Conservation (phyloP, 2,797 vertebrate species). For the Sibirionetta formosa region DNA sequence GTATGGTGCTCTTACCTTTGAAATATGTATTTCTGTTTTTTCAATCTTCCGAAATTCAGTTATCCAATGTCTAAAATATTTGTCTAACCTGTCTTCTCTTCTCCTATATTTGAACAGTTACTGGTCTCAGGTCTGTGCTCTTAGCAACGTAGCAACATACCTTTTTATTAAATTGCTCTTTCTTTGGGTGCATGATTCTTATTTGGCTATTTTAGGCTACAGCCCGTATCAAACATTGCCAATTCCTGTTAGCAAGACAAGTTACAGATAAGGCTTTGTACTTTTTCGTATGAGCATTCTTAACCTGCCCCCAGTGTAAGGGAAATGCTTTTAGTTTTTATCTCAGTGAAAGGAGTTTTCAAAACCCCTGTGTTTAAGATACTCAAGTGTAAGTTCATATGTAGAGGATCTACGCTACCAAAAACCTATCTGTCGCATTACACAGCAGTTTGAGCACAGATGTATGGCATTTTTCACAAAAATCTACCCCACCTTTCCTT, state of each 20-base stretch:
- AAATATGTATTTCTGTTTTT: not conserved
- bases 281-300: rapidly evolving
- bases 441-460: not conserved
- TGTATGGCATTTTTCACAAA: not conserved
- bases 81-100: not conserved
- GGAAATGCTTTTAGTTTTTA: not conserved
- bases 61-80: not conserved
- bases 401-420: not conserved
- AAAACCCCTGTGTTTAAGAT: not conserved
- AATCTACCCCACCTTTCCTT: not conserved
- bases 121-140: not conserved
- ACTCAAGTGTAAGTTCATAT: rapidly evolving
- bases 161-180: not conserved
- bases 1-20: not conserved
- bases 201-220: not conserved
- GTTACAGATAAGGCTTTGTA: not conserved
- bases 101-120: not conserved
- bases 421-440: not conserved
- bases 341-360: not conserved
- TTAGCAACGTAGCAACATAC: not conserved
- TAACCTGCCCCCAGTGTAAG: not conserved
- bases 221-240: rapidly evolving
- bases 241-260: not conserved
- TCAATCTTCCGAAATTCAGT: not conserved
- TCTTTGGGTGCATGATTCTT: not conserved